Evolutionary conservation across 1,140 invertebrate genomes (phyloP).

Genomic region (Trichoplusia ni): DNA sequence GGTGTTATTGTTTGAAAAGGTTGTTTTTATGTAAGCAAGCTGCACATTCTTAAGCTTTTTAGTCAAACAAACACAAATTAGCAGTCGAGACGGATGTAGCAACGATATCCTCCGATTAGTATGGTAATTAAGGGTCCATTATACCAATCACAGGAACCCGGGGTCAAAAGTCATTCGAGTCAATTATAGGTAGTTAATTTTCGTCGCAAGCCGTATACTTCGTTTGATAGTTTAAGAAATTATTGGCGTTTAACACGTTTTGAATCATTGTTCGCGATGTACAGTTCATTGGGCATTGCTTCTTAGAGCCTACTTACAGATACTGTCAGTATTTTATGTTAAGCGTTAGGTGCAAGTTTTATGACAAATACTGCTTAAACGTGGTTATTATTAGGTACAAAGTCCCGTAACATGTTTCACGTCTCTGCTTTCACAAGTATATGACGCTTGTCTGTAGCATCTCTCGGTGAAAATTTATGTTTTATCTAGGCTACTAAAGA

Average conservation of each 20-base stretch:
- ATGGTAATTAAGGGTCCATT: constrained; percentile 60
- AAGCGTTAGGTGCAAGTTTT: no score
- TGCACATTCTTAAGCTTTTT: background rate
- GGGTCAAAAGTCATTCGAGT: constrained; percentile 58
- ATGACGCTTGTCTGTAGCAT: background rate
- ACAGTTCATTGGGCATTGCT: background rate
- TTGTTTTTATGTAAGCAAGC: background rate
- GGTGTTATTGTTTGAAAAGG: background rate
- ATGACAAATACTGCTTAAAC: background rate
- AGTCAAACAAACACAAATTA: background rate
- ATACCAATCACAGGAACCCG: constrained; percentile 47
- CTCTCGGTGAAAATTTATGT: no score
- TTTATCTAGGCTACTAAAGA: no score
- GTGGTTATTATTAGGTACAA: background rate
- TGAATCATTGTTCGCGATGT: background rate
- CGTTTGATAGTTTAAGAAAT: background rate
- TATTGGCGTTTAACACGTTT: background rate
- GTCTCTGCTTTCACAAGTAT: background rate
- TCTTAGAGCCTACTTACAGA: background rate
- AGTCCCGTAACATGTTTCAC: background rate
- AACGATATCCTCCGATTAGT: constrained; percentile 51
- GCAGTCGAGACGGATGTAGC: constrained; percentile 44
- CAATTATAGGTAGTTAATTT: constrained; percentile 45
- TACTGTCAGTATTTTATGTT: background rate
- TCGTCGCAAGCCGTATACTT: constrained; percentile 19